Percentiles rank a stretch among this genome's conserved stretches.
These are phyloP conservation scores for Cenopis cana DNA, from an alignment of 2,888 invertebrate species.

Conservation along the genomic window DNA sequence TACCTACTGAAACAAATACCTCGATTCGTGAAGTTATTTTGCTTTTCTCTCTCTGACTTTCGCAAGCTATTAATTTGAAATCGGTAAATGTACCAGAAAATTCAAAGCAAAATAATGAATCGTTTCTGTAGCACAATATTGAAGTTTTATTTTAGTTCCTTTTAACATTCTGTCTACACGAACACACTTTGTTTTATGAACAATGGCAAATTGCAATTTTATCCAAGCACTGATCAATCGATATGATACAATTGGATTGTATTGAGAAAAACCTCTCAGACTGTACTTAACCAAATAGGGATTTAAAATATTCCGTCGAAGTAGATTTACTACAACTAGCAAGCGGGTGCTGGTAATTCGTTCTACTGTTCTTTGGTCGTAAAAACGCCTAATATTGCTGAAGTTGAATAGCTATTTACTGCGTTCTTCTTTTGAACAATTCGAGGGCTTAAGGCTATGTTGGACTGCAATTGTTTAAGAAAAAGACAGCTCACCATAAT, in stretches of 20 bases:
- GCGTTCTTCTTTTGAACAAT: not conserved
- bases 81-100: slow-evolving; percentile 1
- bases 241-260: slow-evolving; percentile 36
- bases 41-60: not conserved
- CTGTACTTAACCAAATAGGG: slow-evolving; percentile 31
- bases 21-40: slow-evolving; percentile 1
- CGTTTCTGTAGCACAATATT: not conserved
- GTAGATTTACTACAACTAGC: slow-evolving; percentile 34
- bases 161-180: not conserved
- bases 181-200: slow-evolving; percentile 17
- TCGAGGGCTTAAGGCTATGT: slow-evolving; percentile 25
- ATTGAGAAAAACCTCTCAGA: slow-evolving; percentile 36
- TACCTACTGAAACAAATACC: not conserved
- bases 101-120: slow-evolving; percentile 1
- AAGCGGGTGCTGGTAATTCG: slow-evolving; percentile 34
- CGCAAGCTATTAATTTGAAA: not conserved
- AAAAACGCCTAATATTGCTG: slow-evolving; percentile 4
- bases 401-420: not conserved
- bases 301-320: slow-evolving; percentile 40
- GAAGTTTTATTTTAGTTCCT: not conserved
- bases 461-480: slow-evolving; percentile 7
- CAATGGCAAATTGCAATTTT: slow-evolving; percentile 23
- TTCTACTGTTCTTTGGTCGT: slow-evolving; percentile 1
- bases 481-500: slow-evolving; percentile 9
- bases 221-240: slow-evolving; percentile 38